Evolutionary conservation across 2,113 vertebrate species (phyloP).

Genomic region (Eurypyga helias): DNA sequence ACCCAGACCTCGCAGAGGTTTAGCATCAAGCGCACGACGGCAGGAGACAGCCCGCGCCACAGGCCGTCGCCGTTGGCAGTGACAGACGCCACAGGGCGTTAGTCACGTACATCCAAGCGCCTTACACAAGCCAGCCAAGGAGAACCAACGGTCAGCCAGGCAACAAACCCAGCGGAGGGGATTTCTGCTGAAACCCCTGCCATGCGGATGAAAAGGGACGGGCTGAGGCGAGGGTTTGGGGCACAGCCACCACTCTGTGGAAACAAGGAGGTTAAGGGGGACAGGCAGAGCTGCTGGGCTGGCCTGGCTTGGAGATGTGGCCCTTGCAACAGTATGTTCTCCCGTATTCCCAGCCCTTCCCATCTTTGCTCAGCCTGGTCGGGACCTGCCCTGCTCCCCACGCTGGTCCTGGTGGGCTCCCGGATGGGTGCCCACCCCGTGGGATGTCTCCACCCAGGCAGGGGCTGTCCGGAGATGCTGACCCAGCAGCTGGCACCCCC

Average conservation of each 20-base stretch:
- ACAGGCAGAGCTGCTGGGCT: background rate
- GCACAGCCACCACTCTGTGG: background rate
- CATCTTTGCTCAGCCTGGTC: background rate
- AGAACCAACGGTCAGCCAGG: background rate
- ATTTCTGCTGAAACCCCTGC: background rate
- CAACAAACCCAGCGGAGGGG: background rate
- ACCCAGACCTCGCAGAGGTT: too few species aligned
- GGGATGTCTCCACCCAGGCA: background rate
- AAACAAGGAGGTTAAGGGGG: background rate
- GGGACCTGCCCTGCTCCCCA: background rate
- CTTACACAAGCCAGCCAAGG: background rate
- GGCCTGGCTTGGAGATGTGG: background rate
- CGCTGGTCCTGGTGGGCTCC: background rate
- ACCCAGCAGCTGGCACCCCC: background rate
- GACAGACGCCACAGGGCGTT: background rate
- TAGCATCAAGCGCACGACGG: too few species aligned
- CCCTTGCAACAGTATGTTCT: accelerated
- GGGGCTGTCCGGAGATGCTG: background rate
- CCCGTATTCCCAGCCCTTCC: background rate
- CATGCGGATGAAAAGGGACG: background rate
- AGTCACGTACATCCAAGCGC: background rate
- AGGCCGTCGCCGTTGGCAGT: background rate
- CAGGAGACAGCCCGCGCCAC: background rate
- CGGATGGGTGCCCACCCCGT: accelerated
- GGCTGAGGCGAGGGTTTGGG: background rate